Conservation (phyloP, 92 coral and sea anemone genomes). For the Palythoa grandis region DNA sequence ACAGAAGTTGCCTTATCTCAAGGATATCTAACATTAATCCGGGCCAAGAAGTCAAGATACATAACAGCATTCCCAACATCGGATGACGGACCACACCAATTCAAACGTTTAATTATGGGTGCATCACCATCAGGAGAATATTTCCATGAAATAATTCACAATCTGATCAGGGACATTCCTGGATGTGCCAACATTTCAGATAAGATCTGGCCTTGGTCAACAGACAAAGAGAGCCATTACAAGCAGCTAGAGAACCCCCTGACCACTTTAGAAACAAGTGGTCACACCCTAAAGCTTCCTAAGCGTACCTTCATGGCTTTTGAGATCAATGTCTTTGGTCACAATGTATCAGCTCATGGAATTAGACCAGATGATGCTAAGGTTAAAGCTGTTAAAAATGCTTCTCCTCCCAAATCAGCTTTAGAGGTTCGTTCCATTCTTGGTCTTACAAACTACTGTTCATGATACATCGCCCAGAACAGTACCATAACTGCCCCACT, state of each 20-base stretch:
- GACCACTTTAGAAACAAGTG: slow-evolving; percentile 46
- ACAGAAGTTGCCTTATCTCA: slow-evolving; percentile 60
- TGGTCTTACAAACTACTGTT: slow-evolving; percentile 58
- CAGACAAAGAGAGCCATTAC: slow-evolving; percentile 38
- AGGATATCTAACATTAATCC: slow-evolving; percentile 53
- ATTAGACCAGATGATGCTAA: slow-evolving; percentile 56
- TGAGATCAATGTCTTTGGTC: slow-evolving; percentile 62
- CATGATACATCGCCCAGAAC: slow-evolving; percentile 60
- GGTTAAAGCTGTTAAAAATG: slow-evolving; percentile 48
- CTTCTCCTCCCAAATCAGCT: slow-evolving; percentile 55
- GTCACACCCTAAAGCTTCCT: slow-evolving; percentile 54
- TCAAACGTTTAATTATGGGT: slow-evolving; percentile 1
- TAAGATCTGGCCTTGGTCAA: slow-evolving; percentile 64
- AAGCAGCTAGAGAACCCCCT: slow-evolving; percentile 48
- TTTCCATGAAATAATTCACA: slow-evolving; percentile 57
- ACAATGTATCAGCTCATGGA: slow-evolving; percentile 55
- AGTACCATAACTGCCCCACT: slow-evolving; percentile 56
- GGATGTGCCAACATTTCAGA: slow-evolving; percentile 54
- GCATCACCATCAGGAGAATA: slow-evolving; percentile 37
- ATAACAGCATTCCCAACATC: slow-evolving; percentile 59
- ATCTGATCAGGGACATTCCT: slow-evolving; percentile 46
- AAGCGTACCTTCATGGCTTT: slow-evolving; percentile 51
- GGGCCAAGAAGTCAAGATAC: slow-evolving; percentile 65
- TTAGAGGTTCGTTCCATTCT: slow-evolving; percentile 61
- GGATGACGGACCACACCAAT: slow-evolving; percentile 52